Percentiles rank a stretch among this genome's conserved stretches.
Evolutionary conservation across 2,797 vertebrate genomes (phyloP).

Genomic region (Sebastolobus alascanus): DNA sequence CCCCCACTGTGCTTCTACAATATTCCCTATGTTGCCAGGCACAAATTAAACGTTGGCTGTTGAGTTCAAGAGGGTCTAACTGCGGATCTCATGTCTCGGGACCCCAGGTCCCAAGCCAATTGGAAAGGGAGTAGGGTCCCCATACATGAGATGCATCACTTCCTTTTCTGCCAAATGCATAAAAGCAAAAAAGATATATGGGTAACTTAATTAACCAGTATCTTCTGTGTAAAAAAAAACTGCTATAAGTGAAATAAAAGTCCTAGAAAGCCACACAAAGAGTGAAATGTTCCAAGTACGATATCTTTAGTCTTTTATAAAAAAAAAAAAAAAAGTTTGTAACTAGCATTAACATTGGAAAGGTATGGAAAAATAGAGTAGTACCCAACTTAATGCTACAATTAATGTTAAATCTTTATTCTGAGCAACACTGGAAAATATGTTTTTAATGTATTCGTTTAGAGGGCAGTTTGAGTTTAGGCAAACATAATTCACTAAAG

Average conservation of each 20-base stretch:
- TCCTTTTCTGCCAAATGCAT: background rate
- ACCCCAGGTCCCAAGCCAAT: background rate
- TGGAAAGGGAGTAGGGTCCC: background rate
- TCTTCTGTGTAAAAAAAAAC: background rate
- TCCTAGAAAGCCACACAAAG: background rate
- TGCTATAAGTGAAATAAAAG: background rate
- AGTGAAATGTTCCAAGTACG: background rate
- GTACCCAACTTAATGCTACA: background rate
- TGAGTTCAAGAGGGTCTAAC: background rate
- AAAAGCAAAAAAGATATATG: background rate
- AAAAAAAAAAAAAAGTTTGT: background rate
- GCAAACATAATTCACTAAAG: background rate
- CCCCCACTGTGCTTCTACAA: background rate
- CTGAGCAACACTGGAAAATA: rapidly evolving
- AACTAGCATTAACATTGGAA: rapidly evolving
- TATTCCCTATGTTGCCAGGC: background rate
- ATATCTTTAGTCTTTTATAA: background rate
- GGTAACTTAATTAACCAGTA: background rate
- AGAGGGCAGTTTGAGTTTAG: background rate
- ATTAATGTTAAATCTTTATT: background rate
- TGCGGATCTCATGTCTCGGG: background rate
- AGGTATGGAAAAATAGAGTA: background rate
- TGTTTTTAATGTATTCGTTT: background rate
- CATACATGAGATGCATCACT: background rate
- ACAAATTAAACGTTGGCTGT: background rate